Evolutionary conservation across 2,797 vertebrate genomes (phyloP), one percentile per base, ranked within the genome.

Genomic region (Pelochelys cantorii): DNA sequence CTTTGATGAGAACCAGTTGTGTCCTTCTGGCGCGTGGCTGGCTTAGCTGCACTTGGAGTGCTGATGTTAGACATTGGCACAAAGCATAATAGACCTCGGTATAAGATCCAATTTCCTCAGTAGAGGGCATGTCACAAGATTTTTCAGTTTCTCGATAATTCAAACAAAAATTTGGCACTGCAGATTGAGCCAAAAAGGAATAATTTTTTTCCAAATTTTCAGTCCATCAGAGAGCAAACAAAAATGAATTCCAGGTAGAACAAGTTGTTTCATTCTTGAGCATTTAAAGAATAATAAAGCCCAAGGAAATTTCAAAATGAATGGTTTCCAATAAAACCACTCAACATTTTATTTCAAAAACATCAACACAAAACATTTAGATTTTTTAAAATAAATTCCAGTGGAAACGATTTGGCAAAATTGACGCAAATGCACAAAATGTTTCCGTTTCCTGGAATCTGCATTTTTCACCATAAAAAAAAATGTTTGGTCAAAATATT

Each of bases 1-100:
- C 86, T 91, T 83, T 87, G 92, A 92, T 93, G 78, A 1, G 34
- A 87, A 77, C 87, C 92, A 91, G 88, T 86, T 84, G 93, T 85
- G 60, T 71, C 84, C 56, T 53, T 83, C 92, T 6, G 1, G 57
- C 86, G 88, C 0, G 3, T 17, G 77, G 91, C 81, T 90, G 1
- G 0, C 1, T 0, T 1, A 0, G 60, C 29, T 5, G 6, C 29
- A 62, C 13, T 31, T 15, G 29, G 17, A 34, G n/a, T 62, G 85
- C 59, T 71, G 90, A 52, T 52, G 1, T 71, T 22, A 79, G n/a
- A 34, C 53, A 48, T 27, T 3, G 0, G 31, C 1, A 2, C 91
- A 79, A 65, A 93, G 18, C 65, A 84, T 18, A n/a, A 68, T 11
- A 8, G n/a, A 68, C 31, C 18, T 34, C 11, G 10, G n/a, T 68